Evolutionary conservation across 1,140 invertebrate species (phyloP), one percentile per base, ranked within the genome.

Genomic region (Eupristina koningsbergeri): DNA sequence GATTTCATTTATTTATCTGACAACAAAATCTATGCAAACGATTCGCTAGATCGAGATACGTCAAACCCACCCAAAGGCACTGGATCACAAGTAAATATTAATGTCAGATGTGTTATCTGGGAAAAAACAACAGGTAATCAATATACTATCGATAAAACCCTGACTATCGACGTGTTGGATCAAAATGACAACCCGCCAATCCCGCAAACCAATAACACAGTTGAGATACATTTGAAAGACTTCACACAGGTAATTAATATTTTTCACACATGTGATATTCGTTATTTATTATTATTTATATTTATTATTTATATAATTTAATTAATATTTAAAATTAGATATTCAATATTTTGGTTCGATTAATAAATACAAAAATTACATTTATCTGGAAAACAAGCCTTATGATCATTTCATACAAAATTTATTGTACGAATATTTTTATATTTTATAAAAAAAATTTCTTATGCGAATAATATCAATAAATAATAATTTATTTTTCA

Each of bases 131-230:
- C 87, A 19, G 89, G 88, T 0, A 73, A 64, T 15, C 87, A 90
- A 63, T 83, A 89, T 73, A 87, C 84, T 0, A 84, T 88, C 22
- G 87, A 89, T 41, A 86, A 87, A 53, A 86, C 87, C 0, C 41
- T 92, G 29, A 29, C 50, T 13, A 79, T 93, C 17, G 88, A 89
- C 22, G 81, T 93, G 29, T 79, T 92, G 47, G 92, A 93, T 85
- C 85, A 92, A 45, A 90, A 93, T 80, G 92, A 93, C 79, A 93
- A 93, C 89, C 90, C 91, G 9, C 92, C 92, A 0, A 78, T 88
- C 0, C 86, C 87, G 17, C 92, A 93, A 67, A 88, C 84, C 7
- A 86, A 87, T 67, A 85, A 75, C 3, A 89, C 84, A 50, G 80
- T 88, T 9, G 87, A 89, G 41, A 89, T 92, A 71, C 85, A 74